Evolutionary conservation across 1,140 invertebrate species (phyloP), one percentile per base, ranked within the genome.

Genomic region (Drosophila ambigua): DNA sequence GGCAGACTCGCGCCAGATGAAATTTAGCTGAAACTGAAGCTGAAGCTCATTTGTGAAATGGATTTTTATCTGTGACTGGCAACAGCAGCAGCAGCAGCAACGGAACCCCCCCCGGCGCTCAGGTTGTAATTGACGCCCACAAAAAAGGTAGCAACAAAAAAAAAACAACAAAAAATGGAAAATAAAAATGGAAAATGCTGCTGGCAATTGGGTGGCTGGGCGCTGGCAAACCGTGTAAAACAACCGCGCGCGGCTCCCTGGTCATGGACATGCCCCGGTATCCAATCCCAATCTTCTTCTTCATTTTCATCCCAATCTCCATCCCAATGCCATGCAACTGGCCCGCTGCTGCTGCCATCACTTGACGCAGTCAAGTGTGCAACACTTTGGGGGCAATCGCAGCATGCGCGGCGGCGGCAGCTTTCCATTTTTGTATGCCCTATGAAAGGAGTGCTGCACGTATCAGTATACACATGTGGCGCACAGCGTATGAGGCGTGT

Each of bases 291-390:
- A 4, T 31, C 16, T 9, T 23, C 11, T 2, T 31, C 16, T 9
- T 23, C 11, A 9, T 31, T 13, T 31, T 4, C 31, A 39, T 13
- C 24, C 13, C 45, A n/a, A 6, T 13, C 24, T 7, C 43, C 24
- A 0, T 15, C 28, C 20, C 4, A 46, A 49, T 23, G 23, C n/a
- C 16, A 26, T 23, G 43, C 59, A 39, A 53, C 63, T 48, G 13
- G 26, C 51, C 50, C 26, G 28, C 67, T 44, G 39, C 51, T 50
- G 39, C 51, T 35, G 20, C 57, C 71, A 73, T 73, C 71, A 59
- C 46, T 58, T 49, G 54, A 77, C 55, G 81, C 81, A 84, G 73
- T 87, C 68, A 69, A 84, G 81, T 84, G 81, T 87, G 82, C 73
- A 80, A 85, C 77, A 81, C 72, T 84, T 84, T 84, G 59, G 72